Conservation (phyloP, 2,888 invertebrate species). For the Brenthis hecate region DNA sequence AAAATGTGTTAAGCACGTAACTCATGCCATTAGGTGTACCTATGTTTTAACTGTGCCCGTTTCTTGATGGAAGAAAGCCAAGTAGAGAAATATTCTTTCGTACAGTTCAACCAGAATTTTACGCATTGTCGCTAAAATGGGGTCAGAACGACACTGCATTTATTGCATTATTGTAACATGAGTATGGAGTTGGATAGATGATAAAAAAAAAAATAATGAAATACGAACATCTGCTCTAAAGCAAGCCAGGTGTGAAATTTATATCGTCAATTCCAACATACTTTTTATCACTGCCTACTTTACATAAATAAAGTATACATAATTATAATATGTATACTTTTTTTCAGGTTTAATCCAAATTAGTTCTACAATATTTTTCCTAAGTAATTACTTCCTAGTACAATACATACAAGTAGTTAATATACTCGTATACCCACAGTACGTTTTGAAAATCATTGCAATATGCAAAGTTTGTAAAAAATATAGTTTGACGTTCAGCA, state of each 20-base stretch:
- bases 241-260: constrained; percentile 31
- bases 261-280: constrained; percentile 19
- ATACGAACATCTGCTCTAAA: constrained; percentile 31
- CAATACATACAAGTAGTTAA: too few species aligned
- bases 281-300: constrained; percentile 12
- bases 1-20: background rate
- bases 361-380: too few species aligned
- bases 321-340: background rate
- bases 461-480: too few species aligned
- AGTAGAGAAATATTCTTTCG: constrained; percentile 37
- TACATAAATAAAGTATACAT: constrained; percentile 3
- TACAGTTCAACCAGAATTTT: constrained; percentile 26
- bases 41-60: constrained; percentile 21
- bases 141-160: constrained; percentile 33
- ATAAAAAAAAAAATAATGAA: constrained; percentile 27
- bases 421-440: too few species aligned
- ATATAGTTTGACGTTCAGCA: too few species aligned
- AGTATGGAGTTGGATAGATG: constrained; percentile 21
- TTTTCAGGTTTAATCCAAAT: too few species aligned
- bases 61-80: constrained; percentile 45
- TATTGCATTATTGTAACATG: constrained; percentile 25
- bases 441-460: too few species aligned
- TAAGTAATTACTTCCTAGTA: too few species aligned
- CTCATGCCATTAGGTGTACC: background rate
- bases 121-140: constrained; percentile 28